Evolutionary conservation across 1,140 invertebrate genomes (phyloP).

Genomic region (Vanessa tameamea): DNA sequence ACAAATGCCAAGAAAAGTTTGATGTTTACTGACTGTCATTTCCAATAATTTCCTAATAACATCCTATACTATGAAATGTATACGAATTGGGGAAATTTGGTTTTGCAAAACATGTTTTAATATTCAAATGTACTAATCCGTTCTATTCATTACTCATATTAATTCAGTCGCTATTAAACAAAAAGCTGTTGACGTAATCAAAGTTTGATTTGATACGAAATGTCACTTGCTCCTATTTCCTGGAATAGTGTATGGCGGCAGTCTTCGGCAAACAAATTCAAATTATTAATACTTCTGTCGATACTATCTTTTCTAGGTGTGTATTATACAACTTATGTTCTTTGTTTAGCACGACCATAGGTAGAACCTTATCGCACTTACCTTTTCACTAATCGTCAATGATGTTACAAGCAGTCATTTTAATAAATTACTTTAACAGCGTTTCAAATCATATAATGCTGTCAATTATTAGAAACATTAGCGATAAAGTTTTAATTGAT

Average conservation of each 20-base stretch:
- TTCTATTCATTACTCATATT: no score
- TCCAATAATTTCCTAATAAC: no score
- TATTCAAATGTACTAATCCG: no score
- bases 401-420: neutral
- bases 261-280: conserved; percentile 13
- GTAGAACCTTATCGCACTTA: conserved; percentile 8
- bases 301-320: conserved; percentile 30
- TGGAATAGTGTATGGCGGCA: neutral
- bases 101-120: no score
- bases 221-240: neutral
- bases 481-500: neutral
- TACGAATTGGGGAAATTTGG: no score
- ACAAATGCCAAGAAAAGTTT: no score
- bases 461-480: neutral
- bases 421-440: neutral
- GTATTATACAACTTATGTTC: conserved; percentile 6
- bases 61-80: no score
- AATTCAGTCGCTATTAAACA: no score
- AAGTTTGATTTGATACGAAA: neutral
- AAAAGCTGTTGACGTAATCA: no score
- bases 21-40: no score
- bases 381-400: neutral
- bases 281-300: conserved; percentile 34
- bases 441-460: neutral
- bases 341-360: neutral